Base-by-base conservation (phyloP, 2,888 invertebrate species). In the Reticulitermes lucifugus region DNA sequence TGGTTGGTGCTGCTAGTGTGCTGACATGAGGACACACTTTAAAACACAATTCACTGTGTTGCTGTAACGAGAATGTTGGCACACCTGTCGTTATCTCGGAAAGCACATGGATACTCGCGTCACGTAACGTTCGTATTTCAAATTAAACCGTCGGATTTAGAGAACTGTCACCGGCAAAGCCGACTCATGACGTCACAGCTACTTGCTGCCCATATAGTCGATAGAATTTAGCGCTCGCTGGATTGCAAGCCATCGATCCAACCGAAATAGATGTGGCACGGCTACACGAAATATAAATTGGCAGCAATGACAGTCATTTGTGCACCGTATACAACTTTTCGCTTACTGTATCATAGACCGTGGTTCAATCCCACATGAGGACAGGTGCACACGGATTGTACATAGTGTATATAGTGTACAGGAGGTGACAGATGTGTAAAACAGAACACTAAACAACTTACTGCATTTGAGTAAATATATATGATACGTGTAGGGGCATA, bases 71-170 rank as follows among this genome's bases (percentile, higher is more conserved):
- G 65, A 65, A 25, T 25, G 65, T 65, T 65, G 65, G 79, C 79
- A 51, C 51, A 55, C 46, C 51, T 55, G 55, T 9, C 55, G 55
- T 79, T 79, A 79, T 79, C 79, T 79, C 46, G 51, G 79, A 46
- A 79, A 25, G 79, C 29, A 51, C 65, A 65, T 65, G 65, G 65
- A 12, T 25, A 65, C 65, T 25, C 65, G 65, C 55, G 25, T 46
- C 79, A 79, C 79, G 79, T 77, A 77, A 25, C 21, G 60, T 65
- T 65, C 79, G 79, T 79, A 79, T 51, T 79, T 79, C 79, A 79
- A 79, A 79, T 79, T 51, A 79, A 79, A 79, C 51, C 79, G 51
- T 51, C 22, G 79, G 79, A 79, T 79, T 79, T 51, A 12, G 46
- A 46, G 46, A 51, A 10, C 51, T 79, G 79, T 79, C 79, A 79